Conservation (phyloP, 2,888 invertebrate species). For the Epicampocera succincta region DNA sequence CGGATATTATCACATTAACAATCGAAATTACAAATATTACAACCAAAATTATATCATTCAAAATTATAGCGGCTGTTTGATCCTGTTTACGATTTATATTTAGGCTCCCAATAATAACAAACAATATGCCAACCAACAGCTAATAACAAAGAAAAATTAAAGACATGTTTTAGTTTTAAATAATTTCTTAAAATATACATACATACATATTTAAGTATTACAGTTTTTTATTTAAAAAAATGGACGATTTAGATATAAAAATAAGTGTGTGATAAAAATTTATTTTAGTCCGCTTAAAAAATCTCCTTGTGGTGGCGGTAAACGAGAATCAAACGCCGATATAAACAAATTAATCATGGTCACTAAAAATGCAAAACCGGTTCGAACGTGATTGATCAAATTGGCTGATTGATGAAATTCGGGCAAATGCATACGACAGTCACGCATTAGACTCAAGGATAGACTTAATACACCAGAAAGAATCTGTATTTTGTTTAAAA, state of each 20-base stretch:
- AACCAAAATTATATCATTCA: slow-evolving; percentile 91
- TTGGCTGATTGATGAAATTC: slow-evolving; percentile 87
- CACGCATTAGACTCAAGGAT: slow-evolving; percentile 88
- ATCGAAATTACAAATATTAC: slow-evolving; percentile 91
- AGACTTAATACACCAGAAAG: slow-evolving; percentile 88
- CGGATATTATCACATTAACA: slow-evolving; percentile 90
- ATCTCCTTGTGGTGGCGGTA: slow-evolving; percentile 76
- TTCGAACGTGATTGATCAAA: slow-evolving; percentile 87
- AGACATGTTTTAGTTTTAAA: slow-evolving; percentile 49
- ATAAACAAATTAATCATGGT: slow-evolving; percentile 89
- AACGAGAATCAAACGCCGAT: slow-evolving; percentile 89
- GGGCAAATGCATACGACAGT: slow-evolving; percentile 88
- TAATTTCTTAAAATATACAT: slow-evolving; percentile 10
- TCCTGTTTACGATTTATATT: slow-evolving; percentile 90
- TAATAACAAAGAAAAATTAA: slow-evolving; percentile 79
- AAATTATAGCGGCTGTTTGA: slow-evolving; percentile 88
- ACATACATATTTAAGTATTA: neutral
- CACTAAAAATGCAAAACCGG: slow-evolving; percentile 87
- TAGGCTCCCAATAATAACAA: slow-evolving; percentile 91
- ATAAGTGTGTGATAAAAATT: too few relatives aligned
- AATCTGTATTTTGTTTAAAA: slow-evolving; percentile 83
- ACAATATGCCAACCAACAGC: slow-evolving; percentile 91
- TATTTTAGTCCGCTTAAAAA: slow-evolving; percentile 70
- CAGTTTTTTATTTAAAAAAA: too few relatives aligned
- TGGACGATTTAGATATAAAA: too few relatives aligned